Base-by-base conservation (phyloP, 1,140 invertebrate genomes). In the Ceratina australensis region DNA sequence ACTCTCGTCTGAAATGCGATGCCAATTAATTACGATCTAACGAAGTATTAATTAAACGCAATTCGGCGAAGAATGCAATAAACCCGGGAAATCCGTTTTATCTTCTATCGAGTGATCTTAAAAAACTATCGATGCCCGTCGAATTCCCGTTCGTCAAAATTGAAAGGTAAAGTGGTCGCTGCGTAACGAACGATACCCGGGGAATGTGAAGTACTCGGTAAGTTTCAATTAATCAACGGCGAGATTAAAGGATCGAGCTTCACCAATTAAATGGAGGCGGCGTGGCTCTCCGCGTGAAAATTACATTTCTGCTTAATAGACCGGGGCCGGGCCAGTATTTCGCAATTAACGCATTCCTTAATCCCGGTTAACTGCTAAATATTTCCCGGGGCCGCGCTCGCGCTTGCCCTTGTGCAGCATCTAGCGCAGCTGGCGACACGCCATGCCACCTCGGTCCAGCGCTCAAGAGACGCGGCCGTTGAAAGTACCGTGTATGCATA, bases 341-440 rank as follows among this genome's bases (percentile, higher is more conserved):
- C 76, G 87, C 82, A 89, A 90, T 89, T 89, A 90, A 85, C 82
- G 78, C 78, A 83, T 87, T 89, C 83, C 86, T 88, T 89, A 89
- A 89, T 89, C 88, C 87, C 80, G 67, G 78, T 69, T 85, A 82
- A 87, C 82, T 82, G 86, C 80, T 87, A 86, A 85, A 88, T 85
- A 87, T 88, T n/a, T 88, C 86, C 72, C 80, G 61, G 61, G 61
- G 71, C 68, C 18, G 5, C 15, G 22, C 13, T 1, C 22, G n/a
- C 26, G 18, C 16, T 47, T 26, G 22, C 5, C 5, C 33, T 42
- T 42, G 33, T 42, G 33, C 33, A 42, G 33, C 33, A 42, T 42
- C 33, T 42, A 26, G 24, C 47, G 65, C 65, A 67, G 65, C 24
- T 50, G 65, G 65, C 42, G 64, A 50, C 47, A 26, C 47, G 22